These are phyloP conservation scores for Cosmopolites sordidus DNA, from an alignment of 2,888 invertebrate genomes.

Conservation along the genomic window DNA sequence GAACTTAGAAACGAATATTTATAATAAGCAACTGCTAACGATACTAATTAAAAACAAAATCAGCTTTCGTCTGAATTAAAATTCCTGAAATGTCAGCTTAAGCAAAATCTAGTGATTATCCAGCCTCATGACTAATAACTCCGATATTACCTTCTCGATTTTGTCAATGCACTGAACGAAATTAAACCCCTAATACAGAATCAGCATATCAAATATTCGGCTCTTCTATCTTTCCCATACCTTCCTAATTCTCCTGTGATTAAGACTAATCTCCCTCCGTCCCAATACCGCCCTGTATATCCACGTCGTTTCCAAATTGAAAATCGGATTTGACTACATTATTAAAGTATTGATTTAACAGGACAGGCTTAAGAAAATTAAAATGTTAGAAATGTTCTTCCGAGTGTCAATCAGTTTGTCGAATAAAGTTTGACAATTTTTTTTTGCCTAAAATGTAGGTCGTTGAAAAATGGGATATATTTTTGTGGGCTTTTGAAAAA, in stretches of 20 bases:
- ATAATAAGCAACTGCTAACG: too few relatives aligned
- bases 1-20: too few relatives aligned
- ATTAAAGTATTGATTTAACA: slow-evolving; percentile 9
- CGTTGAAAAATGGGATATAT: too few relatives aligned
- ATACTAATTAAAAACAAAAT: too few relatives aligned
- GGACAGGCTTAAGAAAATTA: not conserved
- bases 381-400: too few relatives aligned
- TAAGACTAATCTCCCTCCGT: not conserved
- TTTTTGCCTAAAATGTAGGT: too few relatives aligned
- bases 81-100: too few relatives aligned
- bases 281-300: not conserved
- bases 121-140: not conserved
- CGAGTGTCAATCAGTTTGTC: too few relatives aligned
- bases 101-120: too few relatives aligned
- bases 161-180: not conserved
- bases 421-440: too few relatives aligned
- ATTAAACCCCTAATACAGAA: not conserved
- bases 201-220: not conserved
- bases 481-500: too few relatives aligned
- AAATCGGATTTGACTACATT: slow-evolving; percentile 10
- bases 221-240: not conserved
- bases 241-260: not conserved
- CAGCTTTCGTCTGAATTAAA: too few relatives aligned
- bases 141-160: not conserved
- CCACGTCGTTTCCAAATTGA: slow-evolving; percentile 9